Base-by-base conservation (phyloP, 1,140 invertebrate genomes). In the Hycleus phaleratus region DNA sequence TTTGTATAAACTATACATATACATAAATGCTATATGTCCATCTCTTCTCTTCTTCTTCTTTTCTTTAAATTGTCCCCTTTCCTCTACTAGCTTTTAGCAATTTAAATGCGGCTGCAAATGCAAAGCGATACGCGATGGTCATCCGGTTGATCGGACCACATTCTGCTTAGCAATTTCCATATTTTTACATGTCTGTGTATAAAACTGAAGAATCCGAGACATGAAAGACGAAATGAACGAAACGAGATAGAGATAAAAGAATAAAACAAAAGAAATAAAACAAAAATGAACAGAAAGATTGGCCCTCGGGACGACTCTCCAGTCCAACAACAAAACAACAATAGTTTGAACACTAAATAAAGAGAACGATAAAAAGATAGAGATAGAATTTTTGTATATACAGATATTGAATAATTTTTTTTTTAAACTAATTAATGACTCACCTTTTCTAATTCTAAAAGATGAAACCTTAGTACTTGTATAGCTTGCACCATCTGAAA, bases 381-480 rank as follows among this genome's bases (percentile, higher is more conserved):
- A 5, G 32, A 32, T 5, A 32, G 32, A 32, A 7, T 58, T 60
- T 56, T 55, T 47, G 55, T 58, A 61, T 2, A 12, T 45, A 12
- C 18, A 46, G 10, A 12, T 9, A 46, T 26, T n/a, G 9, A 5
- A 7, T 38, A 38, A 38, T 38, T 38, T 7, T 39, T 7, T 7
- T 7, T 39, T 39, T 2, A 0, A n/a, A 42, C 9, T 10, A 42
- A 42, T 42, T n/a, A 42, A n/a, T 9, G 26, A 81, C 87, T 93
- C 83, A 99, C 97, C 91, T 99, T 99, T 96, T 99, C 97, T 82
- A 99, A 88, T 85, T 99, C 97, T 83, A 99, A 86, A 77, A 99
- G 88, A 85, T 99, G 97, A 92, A 99, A 98, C 82, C 97, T 89
- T 79, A 99, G 86, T 71, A 99, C 97, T 88, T 99, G 97, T 82